A percentile compares a stretch with the other conserved stretches of the same genome.
These are phyloP conservation scores for Petrolisthes cinctipes DNA, from an alignment of 2,888 invertebrate genomes.

Conservation along the genomic window DNA sequence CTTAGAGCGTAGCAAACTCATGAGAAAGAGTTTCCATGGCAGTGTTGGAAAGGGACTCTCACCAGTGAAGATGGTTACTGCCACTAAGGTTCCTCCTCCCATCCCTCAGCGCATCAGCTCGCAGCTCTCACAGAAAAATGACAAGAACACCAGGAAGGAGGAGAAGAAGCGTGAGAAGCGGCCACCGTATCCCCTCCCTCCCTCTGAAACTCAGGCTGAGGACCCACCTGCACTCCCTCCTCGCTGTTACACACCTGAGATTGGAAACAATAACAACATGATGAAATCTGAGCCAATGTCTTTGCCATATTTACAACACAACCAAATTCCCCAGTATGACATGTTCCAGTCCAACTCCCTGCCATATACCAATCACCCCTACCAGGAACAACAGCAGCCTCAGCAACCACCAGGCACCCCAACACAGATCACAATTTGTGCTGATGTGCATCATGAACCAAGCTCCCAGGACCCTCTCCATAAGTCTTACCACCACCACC, in stretches of 20 bases:
- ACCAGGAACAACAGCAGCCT: conserved; percentile 31
- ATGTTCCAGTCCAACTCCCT: conserved; percentile 47
- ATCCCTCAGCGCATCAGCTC: conserved; percentile 86
- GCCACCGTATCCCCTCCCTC: conserved; percentile 62
- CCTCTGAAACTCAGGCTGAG: conserved; percentile 33
- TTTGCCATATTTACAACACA: conserved; percentile 68
- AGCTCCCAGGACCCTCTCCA: conserved; percentile 19
- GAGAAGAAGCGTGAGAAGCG: conserved; percentile 67
- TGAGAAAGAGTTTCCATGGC: conserved; percentile 90
- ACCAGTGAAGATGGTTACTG: conserved; percentile 78
- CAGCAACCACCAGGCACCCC: conserved; percentile 53
- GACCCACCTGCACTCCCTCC: conserved; percentile 64
- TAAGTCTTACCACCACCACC: conserved; percentile 22
- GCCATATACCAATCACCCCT: conserved; percentile 32
- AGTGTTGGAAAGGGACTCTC: conserved; percentile 75
- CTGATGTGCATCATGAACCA: conserved; percentile 83
- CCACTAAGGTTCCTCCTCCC: conserved; percentile 83
- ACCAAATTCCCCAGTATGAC: conserved; percentile 63
- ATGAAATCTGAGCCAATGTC: conserved; percentile 70
- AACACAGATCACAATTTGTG: conserved; percentile 82
- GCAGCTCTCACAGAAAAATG: conserved; percentile 74
- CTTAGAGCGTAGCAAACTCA: conserved; percentile 85
- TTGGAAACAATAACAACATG: conserved; percentile 47
- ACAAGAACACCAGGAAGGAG: conserved; percentile 37
- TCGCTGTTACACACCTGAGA: conserved; percentile 63